Conservation (phyloP, 2,113 vertebrate genomes). For the Mustelus asterias region DNA sequence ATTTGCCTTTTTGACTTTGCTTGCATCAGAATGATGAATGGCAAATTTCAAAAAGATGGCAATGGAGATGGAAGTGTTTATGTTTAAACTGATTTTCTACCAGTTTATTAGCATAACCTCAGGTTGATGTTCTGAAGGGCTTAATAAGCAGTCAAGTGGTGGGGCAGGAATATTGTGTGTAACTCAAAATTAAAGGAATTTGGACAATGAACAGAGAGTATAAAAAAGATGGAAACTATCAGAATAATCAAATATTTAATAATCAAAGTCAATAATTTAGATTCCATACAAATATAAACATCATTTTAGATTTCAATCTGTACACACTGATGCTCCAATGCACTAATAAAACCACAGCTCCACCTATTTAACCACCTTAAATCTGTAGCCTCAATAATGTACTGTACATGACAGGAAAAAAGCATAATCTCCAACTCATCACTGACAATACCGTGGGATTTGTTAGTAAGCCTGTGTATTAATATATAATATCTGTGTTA, state of each 20-base stretch:
- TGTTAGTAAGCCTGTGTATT: not conserved
- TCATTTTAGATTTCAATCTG: not conserved
- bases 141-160: not conserved
- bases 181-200: not conserved
- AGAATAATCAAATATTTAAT: not conserved
- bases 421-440: not conserved
- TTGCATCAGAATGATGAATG: not conserved
- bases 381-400: not conserved
- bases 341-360: not conserved
- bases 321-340: not conserved
- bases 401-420: not conserved
- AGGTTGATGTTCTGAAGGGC: not conserved
- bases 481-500: not conserved
- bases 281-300: not conserved
- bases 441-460: not conserved
- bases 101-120: not conserved
- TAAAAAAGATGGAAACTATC: not conserved
- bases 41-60: not conserved
- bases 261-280: not conserved
- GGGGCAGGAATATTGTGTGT: not conserved
- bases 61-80: not conserved
- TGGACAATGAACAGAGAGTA: not conserved
- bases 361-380: not conserved
- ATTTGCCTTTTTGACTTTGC: not conserved
- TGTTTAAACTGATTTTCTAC: not conserved